Percentiles rank a stretch among this genome's conserved stretches.
These are phyloP conservation scores for Asobara japonica DNA, from an alignment of 1,140 invertebrate species.

Conservation along the genomic window DNA sequence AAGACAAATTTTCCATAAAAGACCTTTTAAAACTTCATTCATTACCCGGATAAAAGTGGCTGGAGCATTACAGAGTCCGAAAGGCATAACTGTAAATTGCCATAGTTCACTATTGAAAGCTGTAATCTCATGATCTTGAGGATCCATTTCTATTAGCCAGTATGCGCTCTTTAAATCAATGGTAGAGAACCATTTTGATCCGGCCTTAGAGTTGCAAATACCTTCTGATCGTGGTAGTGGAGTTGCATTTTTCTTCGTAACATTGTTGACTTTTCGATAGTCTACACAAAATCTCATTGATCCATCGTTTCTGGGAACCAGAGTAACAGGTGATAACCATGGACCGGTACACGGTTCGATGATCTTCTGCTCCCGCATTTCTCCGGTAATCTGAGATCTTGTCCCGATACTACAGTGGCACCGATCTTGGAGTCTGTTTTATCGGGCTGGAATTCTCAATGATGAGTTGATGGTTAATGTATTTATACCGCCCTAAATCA, in stretches of 20 bases:
- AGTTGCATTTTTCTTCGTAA: not conserved
- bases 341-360: not conserved
- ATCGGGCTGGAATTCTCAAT: not conserved
- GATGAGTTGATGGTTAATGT: not conserved
- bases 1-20: not conserved
- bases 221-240: not conserved
- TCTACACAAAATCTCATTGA: not conserved
- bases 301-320: not conserved
- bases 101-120: slow-evolving; percentile 51
- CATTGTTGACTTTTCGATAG: not conserved
- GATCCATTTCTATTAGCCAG: slow-evolving; percentile 56
- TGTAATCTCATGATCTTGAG: slow-evolving; percentile 49
- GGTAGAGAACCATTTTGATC: slow-evolving; percentile 38
- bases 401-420: not conserved
- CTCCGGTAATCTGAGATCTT: not conserved
- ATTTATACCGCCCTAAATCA: not conserved
- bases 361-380: not conserved
- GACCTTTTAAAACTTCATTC: slow-evolving; percentile 13
- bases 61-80: slow-evolving; percentile 42
- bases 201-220: not conserved
- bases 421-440: not conserved
- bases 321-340: not conserved
- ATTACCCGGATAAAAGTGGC: slow-evolving; percentile 41
- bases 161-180: too few relatives aligned
- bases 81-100: slow-evolving; percentile 45